phyloP scores from a whole-genome alignment of 2,888 invertebrate species.

The Apodemia zela region DNA sequence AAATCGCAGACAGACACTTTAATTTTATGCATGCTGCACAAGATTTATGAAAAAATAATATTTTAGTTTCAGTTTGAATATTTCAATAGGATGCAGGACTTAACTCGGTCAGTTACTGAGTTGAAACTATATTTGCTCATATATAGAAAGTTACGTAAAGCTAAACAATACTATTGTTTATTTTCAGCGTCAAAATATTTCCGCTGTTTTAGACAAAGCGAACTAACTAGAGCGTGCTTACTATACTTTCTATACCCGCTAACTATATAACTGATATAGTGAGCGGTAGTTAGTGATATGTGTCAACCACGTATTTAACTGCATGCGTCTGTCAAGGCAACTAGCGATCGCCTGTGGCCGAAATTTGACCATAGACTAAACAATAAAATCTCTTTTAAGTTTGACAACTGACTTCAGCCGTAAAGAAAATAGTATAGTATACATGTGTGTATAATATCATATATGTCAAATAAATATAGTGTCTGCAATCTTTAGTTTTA shows the following conservation, averaged over 20 bases:
- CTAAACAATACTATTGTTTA: constrained; percentile 23
- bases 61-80: neutral
- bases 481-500: too few species aligned
- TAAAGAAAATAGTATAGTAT: too few species aligned
- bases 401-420: too few species aligned
- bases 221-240: constrained; percentile 21
- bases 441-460: too few species aligned
- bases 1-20: too few species aligned
- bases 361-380: too few species aligned
- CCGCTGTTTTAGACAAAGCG: constrained; percentile 21
- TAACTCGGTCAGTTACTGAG: neutral
- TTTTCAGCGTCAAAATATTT: constrained; percentile 19
- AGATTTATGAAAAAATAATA: too few species aligned
- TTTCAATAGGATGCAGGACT: neutral
- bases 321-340: too few species aligned
- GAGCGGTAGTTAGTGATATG: neutral
- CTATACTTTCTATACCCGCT: constrained; percentile 20
- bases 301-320: neutral
- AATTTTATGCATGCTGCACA: too few species aligned
- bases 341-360: too few species aligned
- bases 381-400: too few species aligned
- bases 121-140: constrained; percentile 17
- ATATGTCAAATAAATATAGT: too few species aligned
- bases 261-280: constrained; percentile 21
- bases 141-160: constrained; percentile 20